Evolutionary conservation across 64 coral and sea anemone species (phyloP), one percentile per base, ranked within the genome.

Genomic region (Anthopleura sola): DNA sequence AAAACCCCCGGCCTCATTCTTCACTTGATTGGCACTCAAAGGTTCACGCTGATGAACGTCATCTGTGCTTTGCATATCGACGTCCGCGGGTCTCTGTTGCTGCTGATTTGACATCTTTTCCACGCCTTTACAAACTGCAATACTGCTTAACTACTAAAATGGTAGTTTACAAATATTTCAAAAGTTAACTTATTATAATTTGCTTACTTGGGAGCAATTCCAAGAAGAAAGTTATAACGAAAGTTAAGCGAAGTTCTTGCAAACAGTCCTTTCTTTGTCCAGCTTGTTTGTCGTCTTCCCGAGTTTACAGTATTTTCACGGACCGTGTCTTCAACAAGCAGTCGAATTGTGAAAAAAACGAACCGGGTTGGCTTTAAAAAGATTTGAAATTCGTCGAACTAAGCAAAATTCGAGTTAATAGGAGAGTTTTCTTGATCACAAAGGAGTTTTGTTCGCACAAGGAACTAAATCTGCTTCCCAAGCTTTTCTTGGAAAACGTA

Each of bases 1-100:
- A 84, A 79, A 84, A 12, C 96, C 96, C 9, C 92, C 96, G 6
- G 96, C 96, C 5, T 84, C 50, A 75, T 98, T 98, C 6, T 19
- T 20, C 2, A 98, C 90, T 83, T 98, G 86, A 13, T 85, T 79
- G 36, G 60, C 78, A 39, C 54, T 69, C 37, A 93, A 60, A 17
- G 83, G 87, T 15, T 97, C 26, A 3, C 36, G 24, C 49, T 97
- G 94, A 0, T 69, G 83, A 6, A 86, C 76, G 11, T 24, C 75
- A 31, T 86, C 77, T 33, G 57, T 49, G 64, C 44, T 31, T 4
- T 12, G 36, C 77, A 85, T 87, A 12, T 82, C 57, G 13, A 49
- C 76, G 58, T 93, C 87, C 36, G 80, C 54, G 9, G 84, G 87
- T 19, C 81, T 55, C 7, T 66, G 83, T 50, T 85, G 60, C 53